A percentile compares a stretch with the other conserved stretches of the same genome.
Evolutionary conservation across 23 tunicate species (phyloP).

Genomic region (Diplosoma virens): DNA sequence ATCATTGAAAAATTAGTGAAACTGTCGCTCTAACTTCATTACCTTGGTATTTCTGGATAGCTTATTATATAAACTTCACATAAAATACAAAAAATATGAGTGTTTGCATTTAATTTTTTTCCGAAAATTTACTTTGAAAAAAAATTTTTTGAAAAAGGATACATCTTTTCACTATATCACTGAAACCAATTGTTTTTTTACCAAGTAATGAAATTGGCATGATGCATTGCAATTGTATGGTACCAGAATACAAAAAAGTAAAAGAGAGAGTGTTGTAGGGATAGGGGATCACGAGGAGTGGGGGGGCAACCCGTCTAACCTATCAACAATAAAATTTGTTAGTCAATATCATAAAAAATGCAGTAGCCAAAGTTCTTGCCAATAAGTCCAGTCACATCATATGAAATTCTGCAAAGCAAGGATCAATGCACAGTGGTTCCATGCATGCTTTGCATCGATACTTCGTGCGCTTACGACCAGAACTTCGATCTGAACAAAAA

Average conservation of each 20-base stretch:
- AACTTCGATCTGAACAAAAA: constrained; percentile 25
- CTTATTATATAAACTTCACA: no score
- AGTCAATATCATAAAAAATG: not conserved
- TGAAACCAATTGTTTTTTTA: constrained; percentile 3
- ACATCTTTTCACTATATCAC: not conserved
- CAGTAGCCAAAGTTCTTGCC: constrained; percentile 24
- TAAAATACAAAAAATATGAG: no score
- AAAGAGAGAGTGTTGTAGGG: constrained; percentile 20
- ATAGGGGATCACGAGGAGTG: not conserved
- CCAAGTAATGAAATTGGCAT: constrained; percentile 10
- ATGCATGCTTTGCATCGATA: constrained; percentile 27
- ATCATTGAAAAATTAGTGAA: no score
- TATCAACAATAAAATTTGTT: constrained; percentile 21
- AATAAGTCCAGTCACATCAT: constrained; percentile 24
- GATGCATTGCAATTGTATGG: constrained; percentile 14
- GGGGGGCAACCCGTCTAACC: constrained; percentile 31
- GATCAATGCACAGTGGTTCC: constrained; percentile 28
- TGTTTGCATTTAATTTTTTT: not conserved
- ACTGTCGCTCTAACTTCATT: no score
- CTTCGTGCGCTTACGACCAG: constrained; percentile 19
- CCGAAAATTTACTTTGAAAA: not conserved
- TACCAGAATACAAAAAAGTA: constrained; percentile 3
- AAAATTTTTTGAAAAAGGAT: not conserved
- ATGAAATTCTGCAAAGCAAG: constrained; percentile 31
- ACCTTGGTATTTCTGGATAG: no score